Evolutionary conservation across 2,113 vertebrate genomes (phyloP).

Genomic region (Nipponia nippon): DNA sequence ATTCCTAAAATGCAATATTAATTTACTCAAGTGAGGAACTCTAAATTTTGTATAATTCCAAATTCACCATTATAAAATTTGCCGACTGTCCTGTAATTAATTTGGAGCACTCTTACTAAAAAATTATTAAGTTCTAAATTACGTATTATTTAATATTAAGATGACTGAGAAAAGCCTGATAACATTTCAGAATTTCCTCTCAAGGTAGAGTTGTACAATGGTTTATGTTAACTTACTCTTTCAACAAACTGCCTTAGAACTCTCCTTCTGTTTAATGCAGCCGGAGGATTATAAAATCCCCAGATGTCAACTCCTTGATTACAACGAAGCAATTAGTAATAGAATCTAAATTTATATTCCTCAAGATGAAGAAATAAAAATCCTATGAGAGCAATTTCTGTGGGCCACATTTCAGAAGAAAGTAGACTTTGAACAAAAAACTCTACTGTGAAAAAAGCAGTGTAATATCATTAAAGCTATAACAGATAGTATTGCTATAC

Average conservation of each 20-base stretch:
- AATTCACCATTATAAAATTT: constrained; percentile 2
- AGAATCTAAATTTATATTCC: constrained; percentile 48
- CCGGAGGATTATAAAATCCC: constrained; percentile 1
- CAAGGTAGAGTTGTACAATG: background rate
- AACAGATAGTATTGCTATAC: background rate
- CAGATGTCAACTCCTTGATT: constrained; percentile 41
- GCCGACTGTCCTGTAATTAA: background rate
- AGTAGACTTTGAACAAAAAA: background rate
- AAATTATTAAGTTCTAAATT: background rate
- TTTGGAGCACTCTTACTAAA: background rate
- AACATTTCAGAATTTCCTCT: constrained; percentile 6
- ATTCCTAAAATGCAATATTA: background rate
- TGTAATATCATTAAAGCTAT: background rate
- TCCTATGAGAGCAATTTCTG: background rate
- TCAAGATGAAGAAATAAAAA: constrained; percentile 40
- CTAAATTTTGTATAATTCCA: background rate
- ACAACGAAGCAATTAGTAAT: constrained; percentile 54
- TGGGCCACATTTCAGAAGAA: background rate
- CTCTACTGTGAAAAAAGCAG: background rate
- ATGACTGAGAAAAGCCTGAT: background rate
- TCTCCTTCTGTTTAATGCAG: background rate
- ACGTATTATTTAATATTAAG: background rate
- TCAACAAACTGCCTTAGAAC: background rate
- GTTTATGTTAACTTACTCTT: constrained; percentile 14
- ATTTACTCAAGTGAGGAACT: background rate